These are phyloP conservation scores for Dicranocentrus wangi DNA, from an alignment of 2,888 invertebrate genomes.

Conservation along the genomic window DNA sequence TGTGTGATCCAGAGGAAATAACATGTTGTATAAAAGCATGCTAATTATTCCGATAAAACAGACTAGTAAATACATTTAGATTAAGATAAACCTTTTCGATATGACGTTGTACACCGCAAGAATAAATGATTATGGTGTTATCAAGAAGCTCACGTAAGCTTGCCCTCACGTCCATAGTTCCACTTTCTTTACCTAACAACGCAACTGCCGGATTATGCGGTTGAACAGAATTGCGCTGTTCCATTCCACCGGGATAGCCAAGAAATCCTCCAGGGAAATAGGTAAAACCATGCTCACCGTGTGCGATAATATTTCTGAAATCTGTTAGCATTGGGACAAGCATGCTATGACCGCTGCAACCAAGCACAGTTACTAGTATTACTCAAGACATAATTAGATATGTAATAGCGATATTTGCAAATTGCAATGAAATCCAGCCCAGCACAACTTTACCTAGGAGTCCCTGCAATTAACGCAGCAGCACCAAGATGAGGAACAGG, in stretches of 20 bases:
- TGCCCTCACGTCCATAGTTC: slow-evolving; percentile 68
- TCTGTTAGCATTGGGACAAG: slow-evolving; percentile 71
- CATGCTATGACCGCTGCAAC: slow-evolving; percentile 68
- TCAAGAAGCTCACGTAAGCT: slow-evolving; percentile 78
- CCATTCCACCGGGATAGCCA: slow-evolving; percentile 66
- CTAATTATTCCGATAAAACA: background rate
- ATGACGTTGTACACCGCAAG: slow-evolving; percentile 82
- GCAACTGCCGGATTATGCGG: slow-evolving; percentile 70
- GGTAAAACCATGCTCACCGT: slow-evolving; percentile 55
- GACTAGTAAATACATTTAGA: background rate
- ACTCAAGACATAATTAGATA: too few relatives aligned
- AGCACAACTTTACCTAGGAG: slow-evolving; percentile 40
- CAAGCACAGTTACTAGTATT: background rate
- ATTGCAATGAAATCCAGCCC: background rate
- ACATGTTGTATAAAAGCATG: background rate
- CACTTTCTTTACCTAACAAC: slow-evolving; percentile 67
- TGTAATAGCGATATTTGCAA: background rate
- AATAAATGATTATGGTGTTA: slow-evolving; percentile 81
- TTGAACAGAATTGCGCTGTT: slow-evolving; percentile 54
- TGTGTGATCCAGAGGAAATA: background rate
- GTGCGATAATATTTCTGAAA: slow-evolving; percentile 64
- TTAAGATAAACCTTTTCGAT: slow-evolving; percentile 73
- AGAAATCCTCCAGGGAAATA: slow-evolving; percentile 65
- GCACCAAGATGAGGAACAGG: slow-evolving; percentile 51
- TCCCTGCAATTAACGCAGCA: slow-evolving; percentile 67